Evolutionary conservation across 2,888 invertebrate species (phyloP), one percentile per base, ranked within the genome.

Genomic region (Cephus nigrinus): DNA sequence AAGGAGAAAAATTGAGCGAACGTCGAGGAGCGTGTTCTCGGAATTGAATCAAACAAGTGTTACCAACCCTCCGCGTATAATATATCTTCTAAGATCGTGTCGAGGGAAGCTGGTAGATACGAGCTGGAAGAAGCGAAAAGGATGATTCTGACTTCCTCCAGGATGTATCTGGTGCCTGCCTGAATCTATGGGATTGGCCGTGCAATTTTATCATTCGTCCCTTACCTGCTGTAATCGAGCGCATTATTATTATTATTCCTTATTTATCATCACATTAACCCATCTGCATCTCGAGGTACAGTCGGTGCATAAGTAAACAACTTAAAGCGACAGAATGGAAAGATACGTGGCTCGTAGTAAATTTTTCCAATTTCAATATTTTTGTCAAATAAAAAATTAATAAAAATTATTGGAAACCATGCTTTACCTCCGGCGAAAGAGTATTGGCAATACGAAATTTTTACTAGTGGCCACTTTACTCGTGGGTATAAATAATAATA

Each of bases 31-130:
- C 85, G 84, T 84, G 84, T 89, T 89, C 89, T 83, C 81, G 82
- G 88, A 88, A 89, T 88, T 88, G 88, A 89, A 89, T 89, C 89
- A 88, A 88, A 89, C 89, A 89, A 89, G 88, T 89, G 89, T 88
- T 88, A 86, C 88, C 86, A 88, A 86, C 86, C 87, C 84, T 84
- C 80, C 78, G 83, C 81, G 83, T 82, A 85, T 88, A 86, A 89
- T 89, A 89, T 87, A 88, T 89, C 88, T 87, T 85, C 83, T 79
- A 81, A 84, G 83, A 83, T 86, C 84, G 83, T 35, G 32, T 30
- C 15, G 35, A 31, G 40, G 55, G 23, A 30, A 30, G 68, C 36
- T 23, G 68, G 75, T 31, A 31, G 35, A 33, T 11, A 5, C 68
- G 74, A 33, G 32, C 1, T 32, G 11, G 35, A 34, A 23, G 30